These are phyloP conservation scores for Lonchura striata DNA, from an alignment of 2,113 vertebrate species.

Conservation along the genomic window DNA sequence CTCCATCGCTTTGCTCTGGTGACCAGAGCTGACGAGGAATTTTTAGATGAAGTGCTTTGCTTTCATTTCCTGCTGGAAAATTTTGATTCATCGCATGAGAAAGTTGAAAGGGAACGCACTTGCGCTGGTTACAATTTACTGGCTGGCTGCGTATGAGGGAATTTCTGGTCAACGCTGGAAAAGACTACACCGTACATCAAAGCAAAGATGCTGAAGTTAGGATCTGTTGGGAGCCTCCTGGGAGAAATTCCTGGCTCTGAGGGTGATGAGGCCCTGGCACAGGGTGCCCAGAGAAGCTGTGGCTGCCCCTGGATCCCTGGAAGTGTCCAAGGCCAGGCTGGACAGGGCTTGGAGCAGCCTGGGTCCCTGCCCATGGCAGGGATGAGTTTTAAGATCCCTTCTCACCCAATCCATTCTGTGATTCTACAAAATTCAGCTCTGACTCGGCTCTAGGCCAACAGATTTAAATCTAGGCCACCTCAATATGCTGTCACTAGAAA, in stretches of 20 bases:
- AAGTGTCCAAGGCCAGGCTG: not conserved
- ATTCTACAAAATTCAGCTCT: not conserved
- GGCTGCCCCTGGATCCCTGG: not conserved
- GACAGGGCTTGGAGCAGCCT: accelerated
- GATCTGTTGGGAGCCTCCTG: not conserved
- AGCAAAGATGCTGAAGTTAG: not conserved
- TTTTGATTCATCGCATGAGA: not conserved
- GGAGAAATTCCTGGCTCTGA: not conserved
- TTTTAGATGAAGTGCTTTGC: slow-evolving; percentile 10
- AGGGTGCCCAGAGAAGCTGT: not conserved
- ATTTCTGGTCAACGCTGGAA: not conserved
- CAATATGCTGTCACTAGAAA: not conserved
- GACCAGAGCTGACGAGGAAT: not conserved
- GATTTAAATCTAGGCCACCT: not conserved
- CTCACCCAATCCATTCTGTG: not conserved
- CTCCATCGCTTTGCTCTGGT: not conserved
- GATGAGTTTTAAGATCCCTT: not conserved
- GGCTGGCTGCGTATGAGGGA: accelerated
- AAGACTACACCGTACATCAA: not conserved
- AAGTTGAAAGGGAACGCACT: not conserved
- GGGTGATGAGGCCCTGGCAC: not conserved
- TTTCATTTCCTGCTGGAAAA: slow-evolving; percentile 29
- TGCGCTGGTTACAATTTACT: accelerated
- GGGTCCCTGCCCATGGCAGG: not conserved
- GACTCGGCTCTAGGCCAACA: not conserved